Evolutionary conservation across 2,888 invertebrate genomes (phyloP), one percentile per base, ranked within the genome.

Genomic region (Lypha dubia): DNA sequence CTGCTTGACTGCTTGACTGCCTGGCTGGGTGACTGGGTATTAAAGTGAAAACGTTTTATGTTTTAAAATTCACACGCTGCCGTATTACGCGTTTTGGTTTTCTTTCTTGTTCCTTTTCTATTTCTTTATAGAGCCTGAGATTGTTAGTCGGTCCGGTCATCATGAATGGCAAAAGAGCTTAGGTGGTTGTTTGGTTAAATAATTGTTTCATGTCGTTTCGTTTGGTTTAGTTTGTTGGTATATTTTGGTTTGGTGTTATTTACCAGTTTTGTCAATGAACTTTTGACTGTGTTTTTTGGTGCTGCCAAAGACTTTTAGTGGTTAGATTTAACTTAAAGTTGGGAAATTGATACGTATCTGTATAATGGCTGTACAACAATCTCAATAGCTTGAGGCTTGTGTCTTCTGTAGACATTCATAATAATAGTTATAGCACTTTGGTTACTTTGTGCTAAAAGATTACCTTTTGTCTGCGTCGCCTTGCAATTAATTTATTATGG

Each of bases 11-110:
- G 49, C 41, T 7, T 41, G n/a, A n/a, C 11, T 41, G 51, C 15
- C 8, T 41, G 22, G 3, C 3, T 32, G 22, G 1, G 1, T 51
- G 28, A 2, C 17, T 32, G 80, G 46, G 73, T 70, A 70, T 81
- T 81, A 81, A 84, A 81, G 81, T 84, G 84, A 79, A 79, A 84
- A 28, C 81, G 74, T 81, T 84, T 84, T 70, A 70, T 74, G 32
- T 75, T 81, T n/a, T 65, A 79, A 84, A 84, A 81, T 84, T 84
- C 84, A 74, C 84, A 84, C 84, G 81, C 84, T 81, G 58, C 84
- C 38, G 81, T 84, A 74, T 77, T 84, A 84, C 84, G 77, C 84
- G 80, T 75, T 58, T 74, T 56, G 32, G 41, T 81, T 75, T 74
- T 67, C 15, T 44, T n/a, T n/a, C 6, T 44, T n/a, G 1, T 6